Evolutionary conservation across 2,888 invertebrate genomes (phyloP), one percentile per base, ranked within the genome.

Genomic region (Belgica antarctica): DNA sequence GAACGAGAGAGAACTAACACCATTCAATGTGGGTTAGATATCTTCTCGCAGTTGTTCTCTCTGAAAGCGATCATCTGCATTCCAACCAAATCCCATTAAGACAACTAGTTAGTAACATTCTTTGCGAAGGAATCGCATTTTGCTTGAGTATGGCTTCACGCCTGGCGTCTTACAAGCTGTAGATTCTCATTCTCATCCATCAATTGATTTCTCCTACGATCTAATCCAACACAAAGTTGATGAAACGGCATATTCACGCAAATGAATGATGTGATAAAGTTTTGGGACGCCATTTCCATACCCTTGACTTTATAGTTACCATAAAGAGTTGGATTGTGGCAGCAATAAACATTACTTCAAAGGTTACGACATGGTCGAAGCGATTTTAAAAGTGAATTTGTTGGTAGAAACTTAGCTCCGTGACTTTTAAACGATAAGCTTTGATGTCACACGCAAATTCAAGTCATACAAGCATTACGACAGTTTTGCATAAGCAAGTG

Each of bases 201-300:
- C 41, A 41, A 41, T n/a, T n/a, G 41, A n/a, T n/a, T 41, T 41
- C 41, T 15, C 41, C 41, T 2, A n/a, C 41, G 41, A 41, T 41
- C 52, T 52, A 8, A 52, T 52, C 8, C 52, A 52, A 22, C 22
- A 22, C 5, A 22, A 52, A 52, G 52, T 52, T 22, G 34, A 52
- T 52, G 34, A 31, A 31, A 8, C 12, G 12, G 12, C 5, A 31
- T 12, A 8, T 31, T 31, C 34, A 31, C 12, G n/a, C 12, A 31
- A 31, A 8, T 31, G 7, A 22, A 52, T 52, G 52, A 52, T 52
- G 52, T 52, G 52, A 52, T 52, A 22, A 52, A 52, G 52, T 52
- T 52, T 19, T 22, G 52, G 7, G 15, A 41, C 15, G 12, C 15
- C n/a, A 41, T 52, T 52, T 52, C 22, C 52, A n/a, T n/a, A n/a